A percentile compares a stretch with the other conserved stretches of the same genome.
phyloP scores from a whole-genome alignment of 2,888 invertebrate genomes.

The Synanthedon formicaeformis region DNA sequence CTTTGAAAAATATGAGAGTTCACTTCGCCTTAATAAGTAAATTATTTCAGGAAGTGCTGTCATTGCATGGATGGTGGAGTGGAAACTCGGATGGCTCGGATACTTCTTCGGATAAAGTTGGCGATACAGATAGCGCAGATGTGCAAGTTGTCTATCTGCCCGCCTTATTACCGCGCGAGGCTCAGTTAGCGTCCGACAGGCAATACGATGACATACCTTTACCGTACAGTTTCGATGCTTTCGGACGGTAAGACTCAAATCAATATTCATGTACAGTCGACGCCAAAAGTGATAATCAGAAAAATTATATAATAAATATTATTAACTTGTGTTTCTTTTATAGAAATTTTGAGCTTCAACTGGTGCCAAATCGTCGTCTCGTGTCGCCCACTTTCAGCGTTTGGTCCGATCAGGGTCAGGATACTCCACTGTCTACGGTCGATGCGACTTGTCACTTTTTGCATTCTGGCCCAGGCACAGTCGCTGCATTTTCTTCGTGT shows the following conservation, averaged over 20 bases:
- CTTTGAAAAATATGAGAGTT: no score
- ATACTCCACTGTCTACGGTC: constrained; percentile 39
- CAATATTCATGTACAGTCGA: no score
- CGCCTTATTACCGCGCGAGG: constrained; percentile 53
- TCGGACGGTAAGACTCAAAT: constrained; percentile 59
- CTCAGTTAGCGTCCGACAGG: constrained; percentile 39
- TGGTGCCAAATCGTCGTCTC: constrained; percentile 74
- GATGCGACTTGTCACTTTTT: constrained; percentile 74
- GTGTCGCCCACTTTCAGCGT: constrained; percentile 73
- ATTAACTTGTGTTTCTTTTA: constrained; percentile 10
- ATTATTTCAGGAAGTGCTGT: constrained; percentile 33
- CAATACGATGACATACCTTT: constrained; percentile 49
- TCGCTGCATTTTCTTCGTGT: constrained; percentile 78
- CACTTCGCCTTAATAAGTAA: no score
- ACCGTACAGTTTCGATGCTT: constrained; percentile 71
- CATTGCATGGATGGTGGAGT: constrained; percentile 41
- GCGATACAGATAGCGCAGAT: constrained; percentile 39
- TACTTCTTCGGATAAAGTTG: constrained; percentile 17
- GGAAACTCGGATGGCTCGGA: constrained; percentile 18
- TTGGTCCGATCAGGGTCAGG: constrained; percentile 58
- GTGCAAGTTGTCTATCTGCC: constrained; percentile 75
- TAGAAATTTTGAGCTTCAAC: constrained; percentile 72
- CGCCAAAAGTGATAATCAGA: no score
- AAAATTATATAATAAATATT: background rate
- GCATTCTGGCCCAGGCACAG: constrained; percentile 66